phyloP scores from a whole-genome alignment of 2,113 vertebrate genomes.

The Mesitornis unicolor region DNA sequence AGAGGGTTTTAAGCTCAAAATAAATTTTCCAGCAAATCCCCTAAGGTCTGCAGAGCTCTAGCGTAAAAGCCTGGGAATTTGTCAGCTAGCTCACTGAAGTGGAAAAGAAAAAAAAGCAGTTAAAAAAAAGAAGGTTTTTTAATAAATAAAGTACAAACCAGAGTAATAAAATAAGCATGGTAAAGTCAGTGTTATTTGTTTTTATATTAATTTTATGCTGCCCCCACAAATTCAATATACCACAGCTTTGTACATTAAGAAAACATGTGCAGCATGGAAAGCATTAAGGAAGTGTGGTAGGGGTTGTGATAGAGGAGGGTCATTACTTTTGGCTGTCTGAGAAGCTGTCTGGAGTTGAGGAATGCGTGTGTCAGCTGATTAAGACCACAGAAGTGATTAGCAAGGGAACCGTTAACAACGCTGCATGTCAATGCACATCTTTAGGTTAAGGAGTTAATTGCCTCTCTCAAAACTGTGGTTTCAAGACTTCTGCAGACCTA shows the following conservation, averaged over 20 bases:
- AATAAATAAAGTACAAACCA: not conserved
- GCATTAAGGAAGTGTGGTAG: slow-evolving; percentile 4
- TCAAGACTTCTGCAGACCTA: not conserved
- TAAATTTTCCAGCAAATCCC: not conserved
- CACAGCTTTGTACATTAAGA: not conserved
- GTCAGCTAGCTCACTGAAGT: not conserved
- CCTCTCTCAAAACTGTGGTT: slow-evolving; percentile 13
- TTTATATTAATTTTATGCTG: slow-evolving; percentile 14
- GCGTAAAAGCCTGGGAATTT: not conserved
- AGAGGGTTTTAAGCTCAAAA: not conserved
- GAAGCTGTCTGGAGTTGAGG: not conserved
- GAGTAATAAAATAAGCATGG: not conserved
- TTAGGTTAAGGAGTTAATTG: slow-evolving; percentile 47
- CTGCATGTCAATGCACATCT: slow-evolving; percentile 1
- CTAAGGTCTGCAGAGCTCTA: not conserved
- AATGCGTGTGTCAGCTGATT: slow-evolving; percentile 40
- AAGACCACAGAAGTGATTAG: slow-evolving; percentile 33
- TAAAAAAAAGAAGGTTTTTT: not conserved
- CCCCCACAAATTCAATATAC: not conserved
- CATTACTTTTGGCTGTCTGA: not conserved
- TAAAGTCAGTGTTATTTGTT: not conserved
- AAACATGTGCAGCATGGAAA: slow-evolving; percentile 31
- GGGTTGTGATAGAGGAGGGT: not conserved
- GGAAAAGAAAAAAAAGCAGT: too few relatives aligned
- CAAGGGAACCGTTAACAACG: not conserved